phyloP scores from a whole-genome alignment of 2,113 vertebrate species.

The Hippocampus guttulatus region DNA sequence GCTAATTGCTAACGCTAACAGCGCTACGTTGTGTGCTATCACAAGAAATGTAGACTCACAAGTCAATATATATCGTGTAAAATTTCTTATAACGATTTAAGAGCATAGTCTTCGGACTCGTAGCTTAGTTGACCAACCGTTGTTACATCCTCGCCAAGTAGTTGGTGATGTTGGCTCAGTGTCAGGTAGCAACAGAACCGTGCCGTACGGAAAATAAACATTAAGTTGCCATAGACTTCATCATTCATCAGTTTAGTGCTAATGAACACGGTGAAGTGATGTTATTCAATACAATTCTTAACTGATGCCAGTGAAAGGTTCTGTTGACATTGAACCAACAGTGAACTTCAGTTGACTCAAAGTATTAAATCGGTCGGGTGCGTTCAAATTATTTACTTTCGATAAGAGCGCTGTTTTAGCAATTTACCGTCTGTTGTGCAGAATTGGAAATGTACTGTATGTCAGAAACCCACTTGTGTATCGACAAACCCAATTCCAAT shows the following conservation, averaged over 20 bases:
- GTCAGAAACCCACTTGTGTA: too few relatives aligned
- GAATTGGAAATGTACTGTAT: neutral
- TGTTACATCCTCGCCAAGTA: slow-evolving; percentile 6
- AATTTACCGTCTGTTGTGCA: neutral
- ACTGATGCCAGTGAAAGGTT: neutral
- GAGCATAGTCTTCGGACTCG: neutral
- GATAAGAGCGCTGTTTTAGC: neutral
- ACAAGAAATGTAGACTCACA: neutral
- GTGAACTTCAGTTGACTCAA: neutral
- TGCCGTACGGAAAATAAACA: slow-evolving; percentile 48
- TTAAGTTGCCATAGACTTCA: neutral
- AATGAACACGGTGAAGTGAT: neutral
- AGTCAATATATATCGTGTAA: too few relatives aligned
- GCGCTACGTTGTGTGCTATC: slow-evolving; percentile 5
- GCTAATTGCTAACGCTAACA: slow-evolving; percentile 30
- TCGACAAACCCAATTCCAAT: too few relatives aligned
- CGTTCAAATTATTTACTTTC: neutral
- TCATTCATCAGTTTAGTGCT: neutral
- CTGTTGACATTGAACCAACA: neutral
- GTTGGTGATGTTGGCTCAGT: slow-evolving; percentile 18
- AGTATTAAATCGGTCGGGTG: neutral
- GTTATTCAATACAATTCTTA: neutral
- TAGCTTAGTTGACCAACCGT: neutral
- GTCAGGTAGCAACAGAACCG: neutral
- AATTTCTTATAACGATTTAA: neutral